A percentile compares a stretch with the other conserved stretches of the same genome.
phyloP scores from a whole-genome alignment of 2,888 invertebrate species.

The Sepioteuthis lessoniana region DNA sequence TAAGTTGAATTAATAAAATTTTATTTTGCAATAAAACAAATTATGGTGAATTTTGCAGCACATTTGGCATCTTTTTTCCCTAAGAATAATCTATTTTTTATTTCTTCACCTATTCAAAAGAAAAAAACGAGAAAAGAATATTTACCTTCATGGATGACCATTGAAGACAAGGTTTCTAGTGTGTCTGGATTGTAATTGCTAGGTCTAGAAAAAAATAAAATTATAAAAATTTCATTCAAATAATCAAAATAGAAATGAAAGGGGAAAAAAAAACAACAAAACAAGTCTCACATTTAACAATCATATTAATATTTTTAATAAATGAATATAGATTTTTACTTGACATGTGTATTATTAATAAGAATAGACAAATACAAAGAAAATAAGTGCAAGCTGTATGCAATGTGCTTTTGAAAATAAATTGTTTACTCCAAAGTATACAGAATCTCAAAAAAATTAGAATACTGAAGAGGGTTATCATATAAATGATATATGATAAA shows the following conservation, averaged over 20 bases:
- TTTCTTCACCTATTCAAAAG: not conserved
- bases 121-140: not conserved
- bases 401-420: not conserved
- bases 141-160: constrained; percentile 74
- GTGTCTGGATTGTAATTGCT: constrained; percentile 71
- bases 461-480: not conserved
- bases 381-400: not conserved
- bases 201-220: constrained; percentile 64
- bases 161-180: constrained; percentile 73
- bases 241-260: constrained; percentile 39
- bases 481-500: no score
- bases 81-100: not conserved
- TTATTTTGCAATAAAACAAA: not conserved
- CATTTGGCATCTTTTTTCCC: not conserved
- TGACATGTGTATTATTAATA: not conserved
- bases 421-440: not conserved
- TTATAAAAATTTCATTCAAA: constrained; percentile 45
- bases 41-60: not conserved
- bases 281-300: not conserved
- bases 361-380: not conserved
- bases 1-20: not conserved
- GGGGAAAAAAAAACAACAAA: not conserved
- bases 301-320: not conserved
- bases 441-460: not conserved
- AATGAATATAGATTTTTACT: not conserved